phyloP scores from a whole-genome alignment of 2,797 vertebrate genomes.

The Threskiornis aethiopicus region DNA sequence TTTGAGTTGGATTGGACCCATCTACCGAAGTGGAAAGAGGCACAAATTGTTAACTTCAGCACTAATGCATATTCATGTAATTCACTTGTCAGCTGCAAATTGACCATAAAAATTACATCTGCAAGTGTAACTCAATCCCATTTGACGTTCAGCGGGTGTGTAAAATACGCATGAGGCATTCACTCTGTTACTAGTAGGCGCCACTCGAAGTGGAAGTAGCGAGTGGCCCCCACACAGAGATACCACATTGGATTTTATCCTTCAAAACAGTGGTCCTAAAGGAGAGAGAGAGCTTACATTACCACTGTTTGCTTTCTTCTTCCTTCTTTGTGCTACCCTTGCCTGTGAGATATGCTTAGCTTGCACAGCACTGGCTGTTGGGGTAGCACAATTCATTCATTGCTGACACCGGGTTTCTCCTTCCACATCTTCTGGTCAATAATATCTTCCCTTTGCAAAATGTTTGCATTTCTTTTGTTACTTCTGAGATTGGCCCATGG shows the following conservation, averaged over 20 bases:
- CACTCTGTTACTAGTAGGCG: neutral
- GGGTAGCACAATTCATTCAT: neutral
- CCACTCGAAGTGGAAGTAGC: neutral
- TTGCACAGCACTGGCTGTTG: neutral
- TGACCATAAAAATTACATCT: slow-evolving; percentile 51
- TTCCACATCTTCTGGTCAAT: neutral
- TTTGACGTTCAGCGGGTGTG: neutral
- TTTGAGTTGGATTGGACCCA: neutral
- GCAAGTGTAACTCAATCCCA: slow-evolving; percentile 2
- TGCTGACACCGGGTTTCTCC: neutral
- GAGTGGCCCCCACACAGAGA: neutral
- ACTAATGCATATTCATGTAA: slow-evolving; percentile 2
- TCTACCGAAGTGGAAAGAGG: neutral
- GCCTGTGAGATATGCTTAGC: neutral
- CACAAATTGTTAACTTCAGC: slow-evolving; percentile 16
- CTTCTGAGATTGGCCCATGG: neutral
- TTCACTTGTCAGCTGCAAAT: slow-evolving; percentile 33
- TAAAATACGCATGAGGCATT: slow-evolving; percentile 24
- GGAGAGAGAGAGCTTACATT: neutral
- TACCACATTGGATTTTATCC: neutral
- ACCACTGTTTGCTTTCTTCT: neutral
- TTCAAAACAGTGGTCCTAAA: neutral
- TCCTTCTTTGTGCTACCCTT: neutral
- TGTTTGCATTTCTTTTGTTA: neutral
- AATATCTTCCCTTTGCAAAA: neutral